These are phyloP conservation scores for Mesorhabditis spiculigera DNA, from an alignment of 2,888 invertebrate species.

Conservation along the genomic window DNA sequence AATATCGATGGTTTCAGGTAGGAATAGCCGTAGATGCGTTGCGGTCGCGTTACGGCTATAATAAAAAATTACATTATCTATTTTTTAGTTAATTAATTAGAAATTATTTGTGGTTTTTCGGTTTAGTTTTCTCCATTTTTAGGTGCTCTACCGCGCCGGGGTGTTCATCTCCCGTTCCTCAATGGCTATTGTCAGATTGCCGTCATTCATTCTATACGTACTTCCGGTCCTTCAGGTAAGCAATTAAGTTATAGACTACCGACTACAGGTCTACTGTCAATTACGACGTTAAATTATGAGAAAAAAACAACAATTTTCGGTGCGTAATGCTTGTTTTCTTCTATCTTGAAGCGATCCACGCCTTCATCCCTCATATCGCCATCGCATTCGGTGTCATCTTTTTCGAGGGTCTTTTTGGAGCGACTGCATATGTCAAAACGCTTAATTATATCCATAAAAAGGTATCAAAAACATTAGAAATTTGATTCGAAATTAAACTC, in stretches of 20 bases:
- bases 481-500: no score
- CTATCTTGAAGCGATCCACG: background rate
- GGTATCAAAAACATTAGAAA: background rate
- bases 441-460: background rate
- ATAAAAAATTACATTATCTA: no score
- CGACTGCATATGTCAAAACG: background rate
- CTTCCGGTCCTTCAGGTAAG: background rate
- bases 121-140: background rate
- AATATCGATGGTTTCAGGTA: conserved; percentile 79
- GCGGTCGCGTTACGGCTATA: no score
- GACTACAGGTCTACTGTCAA: no score
- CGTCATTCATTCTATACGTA: conserved; percentile 4
- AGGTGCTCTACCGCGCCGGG: background rate
- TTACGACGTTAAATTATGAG: background rate
- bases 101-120: background rate
- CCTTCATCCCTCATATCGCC: background rate
- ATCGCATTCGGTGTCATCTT: conserved; percentile 6
- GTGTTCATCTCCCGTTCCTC: background rate
- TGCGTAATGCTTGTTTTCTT: background rate
- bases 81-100: background rate
- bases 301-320: background rate
- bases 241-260: background rate
- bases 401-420: background rate
- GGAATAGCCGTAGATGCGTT: conserved; percentile 33
- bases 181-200: conserved; percentile 11